Conservation (phyloP, 2,113 vertebrate species). For the Cygnus buccinator region DNA sequence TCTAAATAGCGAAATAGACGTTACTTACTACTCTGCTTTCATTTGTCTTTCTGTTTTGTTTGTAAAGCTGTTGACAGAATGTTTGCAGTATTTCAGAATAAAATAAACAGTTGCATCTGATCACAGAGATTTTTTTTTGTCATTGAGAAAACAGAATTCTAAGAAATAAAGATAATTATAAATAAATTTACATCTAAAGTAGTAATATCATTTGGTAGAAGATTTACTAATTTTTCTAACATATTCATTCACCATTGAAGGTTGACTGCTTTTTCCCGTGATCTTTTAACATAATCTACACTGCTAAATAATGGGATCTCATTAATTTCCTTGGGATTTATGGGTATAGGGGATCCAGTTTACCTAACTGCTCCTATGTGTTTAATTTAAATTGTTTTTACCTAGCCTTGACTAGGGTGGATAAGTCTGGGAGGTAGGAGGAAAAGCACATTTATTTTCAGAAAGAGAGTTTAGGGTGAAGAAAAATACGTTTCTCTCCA, state of each 20-base stretch:
- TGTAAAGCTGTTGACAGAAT: constrained; percentile 49
- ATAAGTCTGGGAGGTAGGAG: not conserved
- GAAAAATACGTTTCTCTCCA: not conserved
- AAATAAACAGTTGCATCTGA: not conserved
- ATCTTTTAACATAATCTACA: not conserved
- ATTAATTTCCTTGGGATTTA: not conserved
- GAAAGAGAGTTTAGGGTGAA: not conserved
- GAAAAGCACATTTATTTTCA: not conserved
- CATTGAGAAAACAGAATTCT: not conserved
- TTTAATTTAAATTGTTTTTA: not conserved
- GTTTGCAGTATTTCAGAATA: constrained; percentile 21
- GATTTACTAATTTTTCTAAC: not conserved
- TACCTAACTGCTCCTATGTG: not conserved
- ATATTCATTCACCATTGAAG: not conserved
- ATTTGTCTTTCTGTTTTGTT: constrained; percentile 53
- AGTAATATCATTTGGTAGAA: not conserved
- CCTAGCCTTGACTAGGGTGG: not conserved
- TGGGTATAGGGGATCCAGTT: not conserved
- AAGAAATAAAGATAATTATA: not conserved
- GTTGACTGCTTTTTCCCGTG: not conserved
- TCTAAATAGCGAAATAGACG: constrained; percentile 44
- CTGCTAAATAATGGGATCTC: not conserved
- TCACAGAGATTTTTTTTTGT: constrained; percentile 19
- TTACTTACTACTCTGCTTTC: constrained; percentile 48
- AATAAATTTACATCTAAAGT: not conserved